Conservation (phyloP, 2,797 vertebrate genomes). For the Scyliorhinus canicula region DNA sequence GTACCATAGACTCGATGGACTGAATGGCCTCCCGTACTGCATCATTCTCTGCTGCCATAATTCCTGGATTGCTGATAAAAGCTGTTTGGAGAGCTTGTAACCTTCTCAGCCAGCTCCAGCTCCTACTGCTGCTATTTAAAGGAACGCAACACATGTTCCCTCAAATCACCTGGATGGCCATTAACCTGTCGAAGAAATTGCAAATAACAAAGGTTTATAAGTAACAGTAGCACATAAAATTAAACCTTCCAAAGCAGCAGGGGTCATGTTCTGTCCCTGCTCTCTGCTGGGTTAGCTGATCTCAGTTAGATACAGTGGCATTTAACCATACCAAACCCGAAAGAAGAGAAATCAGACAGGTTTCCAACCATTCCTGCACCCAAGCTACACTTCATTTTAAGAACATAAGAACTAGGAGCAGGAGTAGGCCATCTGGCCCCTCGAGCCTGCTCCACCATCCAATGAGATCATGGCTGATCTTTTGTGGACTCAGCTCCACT, state of each 20-base stretch:
- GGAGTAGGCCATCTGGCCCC: too few species aligned
- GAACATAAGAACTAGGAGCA: too few species aligned
- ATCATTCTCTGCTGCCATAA: not conserved
- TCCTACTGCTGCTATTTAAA: not conserved
- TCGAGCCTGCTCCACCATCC: too few species aligned
- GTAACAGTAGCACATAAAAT: not conserved
- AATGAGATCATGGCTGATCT: too few species aligned
- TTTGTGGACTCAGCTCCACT: too few species aligned
- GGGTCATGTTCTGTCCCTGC: not conserved
- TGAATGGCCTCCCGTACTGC: not conserved
- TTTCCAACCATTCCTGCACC: not conserved
- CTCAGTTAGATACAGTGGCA: not conserved
- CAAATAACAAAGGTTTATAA: not conserved
- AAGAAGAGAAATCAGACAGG: not conserved
- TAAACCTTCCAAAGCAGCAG: not conserved
- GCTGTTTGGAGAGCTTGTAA: not conserved
- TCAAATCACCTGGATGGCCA: not conserved
- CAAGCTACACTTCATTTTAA: not conserved
- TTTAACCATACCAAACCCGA: not conserved
- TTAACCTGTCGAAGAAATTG: not conserved
- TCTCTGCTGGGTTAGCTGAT: not conserved
- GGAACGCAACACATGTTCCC: not conserved
- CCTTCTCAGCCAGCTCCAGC: not conserved
- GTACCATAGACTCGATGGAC: not conserved
- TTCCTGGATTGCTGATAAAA: not conserved